Conservation (phyloP, 2,888 invertebrate genomes). For the Bombylius discolor region DNA sequence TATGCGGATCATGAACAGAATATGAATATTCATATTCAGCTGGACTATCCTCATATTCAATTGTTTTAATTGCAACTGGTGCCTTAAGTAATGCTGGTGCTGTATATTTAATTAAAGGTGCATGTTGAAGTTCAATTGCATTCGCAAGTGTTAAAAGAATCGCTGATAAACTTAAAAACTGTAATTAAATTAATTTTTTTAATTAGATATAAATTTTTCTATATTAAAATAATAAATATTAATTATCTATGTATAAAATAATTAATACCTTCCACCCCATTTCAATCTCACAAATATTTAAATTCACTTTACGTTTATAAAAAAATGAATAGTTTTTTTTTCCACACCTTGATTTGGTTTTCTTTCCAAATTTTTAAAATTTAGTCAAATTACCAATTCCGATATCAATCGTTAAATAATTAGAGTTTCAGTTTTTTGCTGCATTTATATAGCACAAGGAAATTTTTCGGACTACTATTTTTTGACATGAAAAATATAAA, state of each 20-base stretch:
- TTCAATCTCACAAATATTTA: neutral
- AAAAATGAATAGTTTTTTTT: too few relatives aligned
- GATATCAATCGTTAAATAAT: constrained; percentile 2
- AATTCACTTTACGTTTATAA: too few relatives aligned
- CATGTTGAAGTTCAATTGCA: constrained; percentile 4
- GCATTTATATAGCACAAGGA: neutral
- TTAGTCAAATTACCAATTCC: neutral
- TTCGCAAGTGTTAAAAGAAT: neutral
- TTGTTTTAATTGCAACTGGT: neutral
- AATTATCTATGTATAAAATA: too few relatives aligned
- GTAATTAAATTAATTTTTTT: neutral
- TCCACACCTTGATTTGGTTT: too few relatives aligned
- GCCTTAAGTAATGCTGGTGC: constrained; percentile 2
- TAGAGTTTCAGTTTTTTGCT: neutral
- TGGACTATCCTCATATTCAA: constrained; percentile 31
- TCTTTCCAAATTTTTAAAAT: neutral
- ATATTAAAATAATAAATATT: too few relatives aligned
- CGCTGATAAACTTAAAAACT: neutral
- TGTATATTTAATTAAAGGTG: neutral
- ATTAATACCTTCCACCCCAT: constrained; percentile 4
- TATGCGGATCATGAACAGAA: constrained; percentile 38
- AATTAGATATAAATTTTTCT: too few relatives aligned
- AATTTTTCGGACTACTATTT: too few relatives aligned
- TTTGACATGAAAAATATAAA: too few relatives aligned
- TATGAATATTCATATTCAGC: constrained; percentile 39